Base-by-base conservation (phyloP, 2,888 invertebrate genomes). In the Drosophila aldrichi region DNA sequence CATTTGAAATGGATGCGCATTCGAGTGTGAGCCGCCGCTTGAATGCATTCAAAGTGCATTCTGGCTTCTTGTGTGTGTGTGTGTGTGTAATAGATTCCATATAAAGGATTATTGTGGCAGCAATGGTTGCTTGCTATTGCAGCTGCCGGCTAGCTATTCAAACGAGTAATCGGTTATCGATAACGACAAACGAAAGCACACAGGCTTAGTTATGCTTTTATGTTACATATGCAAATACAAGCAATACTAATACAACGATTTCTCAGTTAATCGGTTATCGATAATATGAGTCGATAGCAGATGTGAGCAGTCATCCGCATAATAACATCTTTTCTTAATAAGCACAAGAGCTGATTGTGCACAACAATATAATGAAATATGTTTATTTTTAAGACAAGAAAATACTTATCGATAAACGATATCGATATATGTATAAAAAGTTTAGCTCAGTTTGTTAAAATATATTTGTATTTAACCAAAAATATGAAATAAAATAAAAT, bases 41-140 rank as follows among this genome's bases (percentile, higher is more conserved):
- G 82, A 79, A 70, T 83, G 82, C 74, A 82, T 77, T 73, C 70
- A 43, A 67, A 84, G 85, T 81, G 82, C 89, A 84, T 74, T 88
- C 72, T 63, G 79, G 79, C 75, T 68, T 68, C 49, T 68, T 38
- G 52, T 79, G 54, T 71, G 74, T 51, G 34, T 34, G 34, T 34
- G 10, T 44, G 58, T 76, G 8, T 29, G 76, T 76, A 81, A 81
- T 66, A 64, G 73, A 71, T 67, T 38, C 48, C 52, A 62, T 48
- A 38, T 25, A 38, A 18, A 12, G 38, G 9, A 36, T 52, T 36
- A 52, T 52, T 52, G 20, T 29, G 55, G 20, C 9, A 20, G 29
- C 20, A 20, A 8, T 16, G 1, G 20, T 2, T 40, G n/a, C 4
- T 40, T 40, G 29, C 22, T 2, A 22, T 9, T 7, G 18, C 49